phyloP scores from a whole-genome alignment of 2,888 invertebrate species.

The Oasisia sp. region DNA sequence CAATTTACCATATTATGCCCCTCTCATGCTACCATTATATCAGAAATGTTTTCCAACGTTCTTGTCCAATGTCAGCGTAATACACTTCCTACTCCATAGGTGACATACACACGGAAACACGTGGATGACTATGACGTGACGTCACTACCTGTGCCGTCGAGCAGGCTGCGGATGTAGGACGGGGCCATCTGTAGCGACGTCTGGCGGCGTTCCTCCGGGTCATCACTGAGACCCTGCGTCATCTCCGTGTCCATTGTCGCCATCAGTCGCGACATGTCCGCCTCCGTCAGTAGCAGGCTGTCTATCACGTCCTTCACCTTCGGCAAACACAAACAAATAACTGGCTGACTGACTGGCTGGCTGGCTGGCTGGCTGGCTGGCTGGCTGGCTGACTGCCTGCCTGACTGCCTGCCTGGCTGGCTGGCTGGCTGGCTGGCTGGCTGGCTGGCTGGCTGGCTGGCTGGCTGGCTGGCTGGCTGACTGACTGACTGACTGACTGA shows the following conservation, averaged over 20 bases:
- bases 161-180: constrained; percentile 57
- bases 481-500: too few relatives aligned
- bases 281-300: constrained; percentile 37
- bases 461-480: too few relatives aligned
- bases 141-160: constrained; percentile 58
- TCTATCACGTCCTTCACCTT: constrained; percentile 35
- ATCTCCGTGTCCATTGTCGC: constrained; percentile 37
- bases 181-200: constrained; percentile 61
- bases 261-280: constrained; percentile 37
- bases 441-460: too few relatives aligned
- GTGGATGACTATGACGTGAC: neutral
- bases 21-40: too few relatives aligned
- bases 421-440: too few relatives aligned
- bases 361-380: too few relatives aligned
- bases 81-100: too few relatives aligned
- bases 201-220: constrained; percentile 44
- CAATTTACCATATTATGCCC: too few relatives aligned
- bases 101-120: neutral
- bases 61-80: too few relatives aligned
- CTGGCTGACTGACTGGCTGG: neutral
- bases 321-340: neutral
- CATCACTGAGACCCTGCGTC: constrained; percentile 36
- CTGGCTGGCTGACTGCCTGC: too few relatives aligned
- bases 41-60: too few relatives aligned
- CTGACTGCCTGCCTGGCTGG: too few relatives aligned